phyloP scores from a whole-genome alignment of 2,113 vertebrate species.

The Parotia lawesii region DNA sequence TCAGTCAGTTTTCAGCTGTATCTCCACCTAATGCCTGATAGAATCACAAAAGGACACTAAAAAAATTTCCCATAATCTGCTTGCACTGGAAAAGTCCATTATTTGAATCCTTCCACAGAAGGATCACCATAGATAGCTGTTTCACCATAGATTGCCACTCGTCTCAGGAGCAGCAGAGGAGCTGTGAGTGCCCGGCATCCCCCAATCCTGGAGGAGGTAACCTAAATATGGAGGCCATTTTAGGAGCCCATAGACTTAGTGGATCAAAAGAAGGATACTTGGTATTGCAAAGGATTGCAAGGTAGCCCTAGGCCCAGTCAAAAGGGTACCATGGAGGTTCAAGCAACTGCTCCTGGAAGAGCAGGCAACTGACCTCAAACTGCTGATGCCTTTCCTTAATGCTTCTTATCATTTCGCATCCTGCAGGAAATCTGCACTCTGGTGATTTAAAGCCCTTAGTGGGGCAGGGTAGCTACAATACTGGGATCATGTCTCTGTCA shows the following conservation, averaged over 20 bases:
- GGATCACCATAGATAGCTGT: neutral
- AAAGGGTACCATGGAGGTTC: neutral
- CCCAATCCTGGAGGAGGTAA: neutral
- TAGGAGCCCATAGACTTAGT: neutral
- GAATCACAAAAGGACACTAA: neutral
- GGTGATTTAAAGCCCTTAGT: neutral
- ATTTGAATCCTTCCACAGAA: neutral
- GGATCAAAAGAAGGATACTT: neutral
- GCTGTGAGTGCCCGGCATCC: neutral
- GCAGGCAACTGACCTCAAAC: neutral
- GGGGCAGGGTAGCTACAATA: neutral
- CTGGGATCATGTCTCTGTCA: neutral
- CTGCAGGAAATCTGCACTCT: neutral
- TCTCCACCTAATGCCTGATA: neutral
- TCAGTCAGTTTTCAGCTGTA: neutral
- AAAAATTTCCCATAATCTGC: neutral
- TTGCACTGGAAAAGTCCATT: neutral
- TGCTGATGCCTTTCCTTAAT: neutral
- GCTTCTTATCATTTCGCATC: neutral
- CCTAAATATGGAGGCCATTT: neutral
- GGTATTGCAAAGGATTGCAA: neutral
- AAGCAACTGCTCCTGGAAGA: neutral
- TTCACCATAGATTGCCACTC: neutral
- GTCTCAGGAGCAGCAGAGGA: neutral
- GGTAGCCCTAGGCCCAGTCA: neutral